Evolutionary conservation across 2,888 invertebrate genomes (phyloP).

Genomic region (Pinctada fucata): DNA sequence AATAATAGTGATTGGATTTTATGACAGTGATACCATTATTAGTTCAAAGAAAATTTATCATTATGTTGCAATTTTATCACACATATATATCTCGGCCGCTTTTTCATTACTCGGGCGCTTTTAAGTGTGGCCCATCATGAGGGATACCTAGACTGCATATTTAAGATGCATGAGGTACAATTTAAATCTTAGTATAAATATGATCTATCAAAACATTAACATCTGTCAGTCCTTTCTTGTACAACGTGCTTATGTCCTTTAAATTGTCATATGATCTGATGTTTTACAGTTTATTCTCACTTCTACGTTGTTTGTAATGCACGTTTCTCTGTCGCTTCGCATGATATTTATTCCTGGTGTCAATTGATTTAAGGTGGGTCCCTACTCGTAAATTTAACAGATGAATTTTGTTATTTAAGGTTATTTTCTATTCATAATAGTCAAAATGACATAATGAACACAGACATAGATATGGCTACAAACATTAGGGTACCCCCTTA

Average conservation of each 20-base stretch:
- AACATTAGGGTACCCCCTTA: too few relatives aligned
- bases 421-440: too few relatives aligned
- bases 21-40: too few relatives aligned
- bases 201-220: background rate
- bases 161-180: background rate
- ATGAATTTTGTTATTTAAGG: too few relatives aligned
- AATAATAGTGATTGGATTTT: too few relatives aligned
- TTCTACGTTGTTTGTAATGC: background rate
- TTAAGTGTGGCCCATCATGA: background rate
- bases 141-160: slow-evolving; percentile 4
- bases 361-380: background rate
- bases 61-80: too few relatives aligned
- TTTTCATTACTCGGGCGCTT: too few relatives aligned
- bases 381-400: too few relatives aligned
- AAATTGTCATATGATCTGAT: background rate
- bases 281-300: background rate
- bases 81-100: too few relatives aligned
- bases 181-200: background rate
- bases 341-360: background rate
- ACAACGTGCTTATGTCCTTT: background rate
- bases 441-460: too few relatives aligned
- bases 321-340: background rate
- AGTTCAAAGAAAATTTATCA: too few relatives aligned
- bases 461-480: too few relatives aligned
- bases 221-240: background rate